Base-by-base conservation (phyloP, 2,888 invertebrate species). In the Lasioglossum villosulum region DNA sequence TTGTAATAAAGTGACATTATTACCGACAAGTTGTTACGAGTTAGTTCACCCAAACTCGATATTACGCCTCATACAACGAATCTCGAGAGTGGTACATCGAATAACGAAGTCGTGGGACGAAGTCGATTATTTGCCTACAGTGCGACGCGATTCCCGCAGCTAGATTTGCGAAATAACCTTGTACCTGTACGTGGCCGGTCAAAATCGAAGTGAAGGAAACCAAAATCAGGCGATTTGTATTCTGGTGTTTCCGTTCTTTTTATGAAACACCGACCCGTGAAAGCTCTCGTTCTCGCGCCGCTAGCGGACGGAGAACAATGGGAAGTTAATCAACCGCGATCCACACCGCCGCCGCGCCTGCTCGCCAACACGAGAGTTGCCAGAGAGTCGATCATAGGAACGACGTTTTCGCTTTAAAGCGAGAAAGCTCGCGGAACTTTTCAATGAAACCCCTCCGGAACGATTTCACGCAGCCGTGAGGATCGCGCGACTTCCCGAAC, bases 381-480 rank as follows among this genome's bases (percentile, higher is more conserved):
- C 42, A 30, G 14, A 23, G 34, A 70, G 39, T 70, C 71, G 76
- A 48, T 23, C 27, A 70, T 45, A 59, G 75, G n/a, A 78, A 79
- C 81, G 75, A 78, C 70, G 74, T 78, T 88, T 88, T 87, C 85
- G 77, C 86, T 89, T 88, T 76, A 77, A 48, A 52, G 70, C 71
- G 77, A 66, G 56, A 81, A 45, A 63, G 63, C 39, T 80, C 77
- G 82, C 70, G 76, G 12, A 88, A 89, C 71, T 77, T 78, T 66
- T 63, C 73, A 76, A 80, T 68, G 75, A 63, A 82, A 71, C 75
- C 34, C 48, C 84, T 78, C 75, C 42, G 42, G 66, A 70, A 23
- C 73, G 78, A 75, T 39, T 78, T 80, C 23, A 48, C 68, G 27
- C 56, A 14, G n/a, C 68, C 66, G 19, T n/a, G 52, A 34, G 63